Percentiles rank a stretch among this genome's conserved stretches.
These are phyloP conservation scores for Macaria liturata DNA, from an alignment of 2,888 invertebrate genomes.

Conservation along the genomic window DNA sequence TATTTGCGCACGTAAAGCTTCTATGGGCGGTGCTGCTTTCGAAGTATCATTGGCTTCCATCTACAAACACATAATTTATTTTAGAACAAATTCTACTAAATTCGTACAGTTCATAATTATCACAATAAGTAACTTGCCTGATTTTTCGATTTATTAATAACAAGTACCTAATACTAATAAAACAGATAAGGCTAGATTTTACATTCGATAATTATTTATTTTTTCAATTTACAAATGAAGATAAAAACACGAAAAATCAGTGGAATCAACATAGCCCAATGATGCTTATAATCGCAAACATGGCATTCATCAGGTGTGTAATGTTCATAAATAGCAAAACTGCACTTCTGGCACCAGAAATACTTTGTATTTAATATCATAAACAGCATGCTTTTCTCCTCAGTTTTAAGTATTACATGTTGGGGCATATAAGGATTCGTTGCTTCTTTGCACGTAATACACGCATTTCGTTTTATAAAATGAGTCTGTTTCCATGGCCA, in stretches of 20 bases:
- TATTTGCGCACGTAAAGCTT: slow-evolving; percentile 4
- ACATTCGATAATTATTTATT: slow-evolving; percentile 5
- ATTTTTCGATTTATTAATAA: slow-evolving; percentile 5
- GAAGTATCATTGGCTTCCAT: slow-evolving; percentile 9
- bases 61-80: slow-evolving; percentile 7
- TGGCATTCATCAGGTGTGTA: slow-evolving; percentile 5
- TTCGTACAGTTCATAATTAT: slow-evolving; percentile 5
- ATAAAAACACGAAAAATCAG: slow-evolving; percentile 3
- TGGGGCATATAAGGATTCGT: slow-evolving; percentile 16
- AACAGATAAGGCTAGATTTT: slow-evolving; percentile 7
- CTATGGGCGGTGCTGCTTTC: slow-evolving; percentile 9
- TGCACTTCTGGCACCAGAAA: slow-evolving; percentile 6
- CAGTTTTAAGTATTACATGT: slow-evolving; percentile 13
- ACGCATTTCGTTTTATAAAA: slow-evolving; percentile 14
- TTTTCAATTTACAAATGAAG: slow-evolving; percentile 5
- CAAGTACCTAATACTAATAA: slow-evolving; percentile 7
- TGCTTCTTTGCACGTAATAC: slow-evolving; percentile 13
- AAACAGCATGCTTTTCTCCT: slow-evolving; percentile 1
- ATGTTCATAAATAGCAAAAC: slow-evolving; percentile 8
- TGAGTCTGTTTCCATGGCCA: slow-evolving; percentile 7
- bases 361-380: slow-evolving; percentile 1
- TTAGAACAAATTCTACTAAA: slow-evolving; percentile 6
- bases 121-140: slow-evolving; percentile 4
- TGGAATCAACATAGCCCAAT: slow-evolving; percentile 4
- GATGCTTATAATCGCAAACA: slow-evolving; percentile 1